Base-by-base conservation (phyloP, 30 jellyfish, hydroid and myxozoan genomes). In the Turritopsis rubra region DNA sequence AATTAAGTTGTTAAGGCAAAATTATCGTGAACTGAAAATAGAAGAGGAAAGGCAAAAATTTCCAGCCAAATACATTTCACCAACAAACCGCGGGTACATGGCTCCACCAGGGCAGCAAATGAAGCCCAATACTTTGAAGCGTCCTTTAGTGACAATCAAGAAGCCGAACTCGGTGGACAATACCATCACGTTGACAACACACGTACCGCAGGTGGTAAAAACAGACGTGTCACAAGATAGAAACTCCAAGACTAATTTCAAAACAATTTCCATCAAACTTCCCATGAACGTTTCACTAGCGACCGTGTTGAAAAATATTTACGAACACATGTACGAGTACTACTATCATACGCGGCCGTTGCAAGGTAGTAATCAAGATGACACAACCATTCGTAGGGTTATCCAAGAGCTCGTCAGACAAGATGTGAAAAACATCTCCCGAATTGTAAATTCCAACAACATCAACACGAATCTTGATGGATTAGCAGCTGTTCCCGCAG, bases 211-310 rank as follows among this genome's bases (percentile, higher is more conserved):
- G 66, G 52, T 73, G 76, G 52, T 19, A 73, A 84, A 18, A 84
- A 41, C 60, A 41, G 60, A 21, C 19, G 68, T 78, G 21, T 25
- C 73, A 30, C 7, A 21, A 22, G 27, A 75, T n/a, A 85, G 30
- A 23, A 54, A 29, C 41, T 22, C 81, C 28, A 21, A 29, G 29
- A 21, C 80, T 8, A 81, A 81, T 7, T 21, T 19, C 8, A 53
- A 65, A 0, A 79, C 85, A 24, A 78, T 94, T 1, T 94, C 99
- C 16, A 85, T 94, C 52, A 89, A 87, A 72, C 86, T 94, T 29
- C 99, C 99, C 13, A 83, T 89, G 54, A 94, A 94, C 72, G 99
- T 89, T 29, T 89, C 99, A 22, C 83, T 94, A 27, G 91, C 96
- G 21, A 94, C 99, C 7, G 99, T 94, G 29, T 65, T 94, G 76